Conservation (phyloP, 2,797 vertebrate genomes). For the Rhinogobio ventralis region DNA sequence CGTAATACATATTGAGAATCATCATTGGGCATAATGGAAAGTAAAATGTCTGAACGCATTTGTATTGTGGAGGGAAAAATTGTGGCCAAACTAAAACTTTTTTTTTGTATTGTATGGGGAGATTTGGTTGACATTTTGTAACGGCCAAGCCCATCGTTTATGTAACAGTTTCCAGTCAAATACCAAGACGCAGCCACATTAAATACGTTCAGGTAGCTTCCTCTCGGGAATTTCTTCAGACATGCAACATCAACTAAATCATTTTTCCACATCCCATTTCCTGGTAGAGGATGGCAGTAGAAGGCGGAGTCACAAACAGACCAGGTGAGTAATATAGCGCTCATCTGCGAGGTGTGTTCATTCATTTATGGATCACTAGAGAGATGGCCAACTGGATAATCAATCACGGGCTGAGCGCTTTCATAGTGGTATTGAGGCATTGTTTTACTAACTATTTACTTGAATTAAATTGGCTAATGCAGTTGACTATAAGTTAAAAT, state of each 20-base stretch:
- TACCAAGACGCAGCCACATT: neutral
- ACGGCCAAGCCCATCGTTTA: neutral
- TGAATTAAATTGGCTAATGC: neutral
- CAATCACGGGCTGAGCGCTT: slow-evolving; percentile 83
- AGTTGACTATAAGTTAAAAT: neutral
- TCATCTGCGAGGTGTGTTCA: no score
- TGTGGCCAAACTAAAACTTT: neutral
- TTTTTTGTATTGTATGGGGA: no score
- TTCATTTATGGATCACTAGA: neutral
- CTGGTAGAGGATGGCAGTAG: neutral
- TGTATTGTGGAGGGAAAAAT: neutral
- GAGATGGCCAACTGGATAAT: slow-evolving; percentile 88
- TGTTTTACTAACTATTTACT: neutral
- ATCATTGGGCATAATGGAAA: neutral
- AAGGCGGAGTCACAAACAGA: slow-evolving; percentile 64
- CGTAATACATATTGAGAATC: neutral
- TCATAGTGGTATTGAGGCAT: slow-evolving; percentile 82
- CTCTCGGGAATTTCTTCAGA: neutral
- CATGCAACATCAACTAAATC: neutral
- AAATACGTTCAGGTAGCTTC: neutral
- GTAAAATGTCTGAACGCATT: neutral
- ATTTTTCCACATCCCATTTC: neutral
- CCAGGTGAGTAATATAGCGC: neutral
- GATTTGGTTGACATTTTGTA: neutral
- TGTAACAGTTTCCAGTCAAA: neutral